These are phyloP conservation scores for Pipistrellus nathusii DNA, from an alignment of 2,797 vertebrate genomes.

Conservation along the genomic window DNA sequence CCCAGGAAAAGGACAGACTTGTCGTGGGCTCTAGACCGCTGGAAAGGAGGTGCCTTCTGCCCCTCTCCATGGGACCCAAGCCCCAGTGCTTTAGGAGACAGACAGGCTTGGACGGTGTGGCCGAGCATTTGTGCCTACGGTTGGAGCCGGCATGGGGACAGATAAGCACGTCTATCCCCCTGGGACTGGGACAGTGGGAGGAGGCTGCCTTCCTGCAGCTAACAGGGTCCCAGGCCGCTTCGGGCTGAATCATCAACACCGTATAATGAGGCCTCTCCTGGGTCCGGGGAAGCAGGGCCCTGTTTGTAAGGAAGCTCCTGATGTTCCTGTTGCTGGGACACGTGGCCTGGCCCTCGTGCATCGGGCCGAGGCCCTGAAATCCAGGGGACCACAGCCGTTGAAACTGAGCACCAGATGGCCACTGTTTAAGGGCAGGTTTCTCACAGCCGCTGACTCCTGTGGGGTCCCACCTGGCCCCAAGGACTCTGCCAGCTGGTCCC, in stretches of 20 bases:
- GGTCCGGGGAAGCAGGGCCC: conserved; percentile 32
- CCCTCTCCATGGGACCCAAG: background rate
- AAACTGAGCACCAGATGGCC: background rate
- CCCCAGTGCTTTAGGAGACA: background rate
- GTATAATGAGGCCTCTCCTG: conserved; percentile 68
- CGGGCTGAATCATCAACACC: conserved; percentile 66
- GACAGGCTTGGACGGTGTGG: background rate
- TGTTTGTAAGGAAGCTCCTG: conserved; percentile 30
- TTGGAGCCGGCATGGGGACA: background rate
- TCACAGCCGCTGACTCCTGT: background rate
- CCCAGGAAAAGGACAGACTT: background rate
- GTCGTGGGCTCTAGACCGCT: background rate
- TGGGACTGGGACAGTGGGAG: conserved; percentile 54
- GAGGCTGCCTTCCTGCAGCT: background rate
- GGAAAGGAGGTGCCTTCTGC: background rate
- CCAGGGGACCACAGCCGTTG: conserved; percentile 19
- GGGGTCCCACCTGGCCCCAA: background rate
- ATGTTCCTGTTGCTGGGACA: conserved; percentile 61
- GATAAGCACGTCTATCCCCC: conserved; percentile 7
- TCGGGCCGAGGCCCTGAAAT: background rate
- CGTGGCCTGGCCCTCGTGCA: background rate
- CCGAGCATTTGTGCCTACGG: background rate
- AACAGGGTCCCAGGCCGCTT: conserved; percentile 71
- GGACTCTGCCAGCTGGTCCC: background rate
- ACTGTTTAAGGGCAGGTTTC: background rate